phyloP scores from a whole-genome alignment of 2,888 invertebrate species.

The Icerya purchasi region DNA sequence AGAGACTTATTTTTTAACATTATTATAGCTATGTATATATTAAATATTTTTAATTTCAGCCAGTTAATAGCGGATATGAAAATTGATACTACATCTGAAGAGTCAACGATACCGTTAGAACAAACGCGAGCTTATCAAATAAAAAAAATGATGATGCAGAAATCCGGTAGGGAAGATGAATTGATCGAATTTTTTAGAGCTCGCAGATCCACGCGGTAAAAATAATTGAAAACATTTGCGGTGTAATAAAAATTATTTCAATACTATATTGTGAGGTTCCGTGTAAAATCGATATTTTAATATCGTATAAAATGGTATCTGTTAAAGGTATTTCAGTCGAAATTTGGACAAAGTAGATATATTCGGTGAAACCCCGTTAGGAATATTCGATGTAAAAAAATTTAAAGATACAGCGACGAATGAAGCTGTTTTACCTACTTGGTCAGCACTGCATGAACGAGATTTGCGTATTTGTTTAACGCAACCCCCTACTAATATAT shows the following conservation, averaged over 20 bases:
- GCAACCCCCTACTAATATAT: constrained; percentile 65
- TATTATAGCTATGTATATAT: no score
- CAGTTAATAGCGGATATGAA: constrained; percentile 56
- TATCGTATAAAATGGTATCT: no score
- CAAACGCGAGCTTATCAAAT: neutral
- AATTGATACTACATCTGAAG: constrained; percentile 30
- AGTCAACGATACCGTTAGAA: neutral
- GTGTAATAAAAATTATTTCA: no score
- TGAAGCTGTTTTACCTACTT: constrained; percentile 33
- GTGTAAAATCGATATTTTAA: no score
- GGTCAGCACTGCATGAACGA: constrained; percentile 41
- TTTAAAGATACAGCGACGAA: constrained; percentile 8
- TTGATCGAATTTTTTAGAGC: neutral
- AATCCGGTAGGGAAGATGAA: neutral
- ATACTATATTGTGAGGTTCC: no score
- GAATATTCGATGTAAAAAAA: constrained; percentile 33
- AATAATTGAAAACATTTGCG: constrained; percentile 4
- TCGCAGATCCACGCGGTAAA: neutral
- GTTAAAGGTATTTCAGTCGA: neutral
- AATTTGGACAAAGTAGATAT: constrained; percentile 39
- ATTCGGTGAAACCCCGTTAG: constrained; percentile 37
- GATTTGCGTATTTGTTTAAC: constrained; percentile 43
- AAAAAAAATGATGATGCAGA: constrained; percentile 20
- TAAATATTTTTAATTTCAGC: no score
- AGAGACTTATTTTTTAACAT: no score